phyloP scores from a whole-genome alignment of 2,113 vertebrate genomes.

The Alligator sinensis region DNA sequence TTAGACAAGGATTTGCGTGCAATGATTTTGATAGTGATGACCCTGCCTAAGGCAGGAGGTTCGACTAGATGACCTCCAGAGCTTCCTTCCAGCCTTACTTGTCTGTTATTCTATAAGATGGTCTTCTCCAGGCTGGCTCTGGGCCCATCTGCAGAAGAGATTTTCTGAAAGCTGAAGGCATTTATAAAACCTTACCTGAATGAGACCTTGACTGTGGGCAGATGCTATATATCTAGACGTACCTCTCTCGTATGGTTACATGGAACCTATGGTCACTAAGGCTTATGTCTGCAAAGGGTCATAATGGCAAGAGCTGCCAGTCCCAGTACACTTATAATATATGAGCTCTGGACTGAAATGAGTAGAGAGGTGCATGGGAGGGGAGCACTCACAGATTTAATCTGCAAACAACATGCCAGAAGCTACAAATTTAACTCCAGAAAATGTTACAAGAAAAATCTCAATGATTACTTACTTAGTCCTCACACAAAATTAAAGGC shows the following conservation, averaged over 20 bases:
- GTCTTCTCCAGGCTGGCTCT: neutral
- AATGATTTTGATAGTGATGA: too few relatives aligned
- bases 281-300: neutral
- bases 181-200: neutral
- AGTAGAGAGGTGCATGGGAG: neutral
- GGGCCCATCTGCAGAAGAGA: neutral
- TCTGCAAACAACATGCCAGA: neutral
- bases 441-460: neutral
- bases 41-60: too few relatives aligned
- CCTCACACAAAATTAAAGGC: neutral
- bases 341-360: neutral
- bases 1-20: too few relatives aligned
- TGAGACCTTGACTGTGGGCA: neutral
- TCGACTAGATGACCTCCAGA: too few relatives aligned
- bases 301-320: neutral
- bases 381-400: neutral
- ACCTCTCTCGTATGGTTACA: neutral
- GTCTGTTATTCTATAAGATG: neutral
- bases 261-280: fast-evolving
- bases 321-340: neutral
- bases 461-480: neutral
- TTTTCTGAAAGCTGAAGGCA: neutral
- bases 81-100: too few relatives aligned
- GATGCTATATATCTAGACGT: neutral
- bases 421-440: neutral